Base-by-base conservation (phyloP, 2,113 vertebrate genomes). In the Chloebia gouldiae region DNA sequence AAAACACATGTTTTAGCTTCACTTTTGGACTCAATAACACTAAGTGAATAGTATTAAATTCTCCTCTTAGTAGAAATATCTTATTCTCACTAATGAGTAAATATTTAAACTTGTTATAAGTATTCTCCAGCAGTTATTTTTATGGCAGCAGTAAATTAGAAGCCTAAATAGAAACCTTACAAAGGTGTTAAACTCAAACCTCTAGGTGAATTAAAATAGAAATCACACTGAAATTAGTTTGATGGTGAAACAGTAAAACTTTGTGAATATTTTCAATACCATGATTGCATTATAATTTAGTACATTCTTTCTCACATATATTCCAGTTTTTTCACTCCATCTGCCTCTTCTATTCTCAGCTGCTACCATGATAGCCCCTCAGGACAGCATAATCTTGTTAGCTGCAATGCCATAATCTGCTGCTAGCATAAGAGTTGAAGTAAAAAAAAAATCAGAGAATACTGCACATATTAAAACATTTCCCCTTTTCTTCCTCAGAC, bases 351-450 rank as follows among this genome's bases (percentile, higher is more conserved):
- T 79, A 18, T 44, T 95, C 50, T 83, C 65, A 86, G 66, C 39
- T 92, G 83, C 61, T 88, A 28, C 61, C 61, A 44, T 59, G 27
- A 85, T 19, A 88, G 80, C 77, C 87, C 91, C 94, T 83, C 77
- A 94, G 89, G 87, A 89, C 31, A 49, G 51, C 63, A 37, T 86
- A 86, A 89, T 95, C 92, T 91, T 37, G 56, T 96, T 70, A 87
- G 44, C 73, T 71, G 35, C 53, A 6, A 81, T 79, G 88, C 70
- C 44, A 20, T 94, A 59, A 92, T 87, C 65, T 92, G 57, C 65
- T 89, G 44, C 35, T 81, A 81, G 27, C 40, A 8, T 69, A 75
- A 76, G 35, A 77, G 33, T 53, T 35, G 54, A 90, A 80, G 63
- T 44, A 6, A 33, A 63, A 54, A n/a, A 49, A 86, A 47, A 23